Evolutionary conservation across 1,140 invertebrate genomes (phyloP), one percentile per base, ranked within the genome.

Genomic region (Cydia pomonella): DNA sequence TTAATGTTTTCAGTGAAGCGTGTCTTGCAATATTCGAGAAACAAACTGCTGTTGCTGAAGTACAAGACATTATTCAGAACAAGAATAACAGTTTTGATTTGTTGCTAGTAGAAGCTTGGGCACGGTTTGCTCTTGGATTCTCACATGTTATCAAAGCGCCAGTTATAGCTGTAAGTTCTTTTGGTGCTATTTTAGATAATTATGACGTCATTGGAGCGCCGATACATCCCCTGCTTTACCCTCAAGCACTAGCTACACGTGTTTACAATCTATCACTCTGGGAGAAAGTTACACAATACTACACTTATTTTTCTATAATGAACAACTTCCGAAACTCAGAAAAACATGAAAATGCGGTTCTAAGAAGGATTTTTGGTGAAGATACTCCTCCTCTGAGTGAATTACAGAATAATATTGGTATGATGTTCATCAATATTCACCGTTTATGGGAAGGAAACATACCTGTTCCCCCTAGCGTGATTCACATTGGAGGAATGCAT

Each of bases 401-500:
- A 33, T 33, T 73, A 29, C 16, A 23, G 21, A 53, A 64, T 7
- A 44, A 69, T 13, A 33, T 53, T 38, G 27, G 85, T 0, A 53
- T 94, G 50, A 82, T 95, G 23, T 79, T 95, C 3, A 80, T 94
- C 0, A 95, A 95, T 76, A 92, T 85, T 13, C 94, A 95, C 76
- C 92, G 89, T 73, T 88, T 89, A 0, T 66, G 94, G 0, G 90
- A 91, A 38, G 88, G 88, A 25, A 82, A 93, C 0, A 82, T 86
- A 13, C 92, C 94, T 0, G 82, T 89, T 25, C 64, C 93, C 0
- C 94, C 94, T 7, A 93, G 91, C 75, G 85, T 94, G 25, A 84
- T 95, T 23, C 93, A 95, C 75, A 82, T 95, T 10, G 94, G 94
- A 0, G 95, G 94, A 3, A 85, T 95, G 76, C 94, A 95, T 38